phyloP scores from a whole-genome alignment of 2,888 invertebrate genomes.

The Caenorhabditis panamensis region DNA sequence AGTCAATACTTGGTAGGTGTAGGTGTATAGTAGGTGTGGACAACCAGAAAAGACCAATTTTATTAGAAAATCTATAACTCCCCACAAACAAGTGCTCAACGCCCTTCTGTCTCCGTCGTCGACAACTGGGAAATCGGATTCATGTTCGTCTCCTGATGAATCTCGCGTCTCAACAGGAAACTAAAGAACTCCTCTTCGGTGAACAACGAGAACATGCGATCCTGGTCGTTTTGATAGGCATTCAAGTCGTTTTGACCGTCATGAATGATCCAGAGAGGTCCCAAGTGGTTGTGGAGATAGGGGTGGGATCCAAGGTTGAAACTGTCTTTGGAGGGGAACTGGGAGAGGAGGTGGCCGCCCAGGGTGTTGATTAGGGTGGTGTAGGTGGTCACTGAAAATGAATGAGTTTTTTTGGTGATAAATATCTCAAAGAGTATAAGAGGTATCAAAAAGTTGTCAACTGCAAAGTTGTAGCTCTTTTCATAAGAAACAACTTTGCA shows the following conservation, averaged over 20 bases:
- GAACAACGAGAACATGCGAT: conserved; percentile 5
- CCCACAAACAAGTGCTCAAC: too few species aligned
- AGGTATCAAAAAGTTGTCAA: too few species aligned
- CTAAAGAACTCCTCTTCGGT: conserved; percentile 7
- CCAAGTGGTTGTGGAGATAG: conserved; percentile 26
- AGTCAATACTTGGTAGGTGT: too few species aligned
- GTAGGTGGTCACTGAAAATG: neutral
- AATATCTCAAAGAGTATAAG: too few species aligned
- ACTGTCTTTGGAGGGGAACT: conserved; percentile 13
- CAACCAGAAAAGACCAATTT: too few species aligned
- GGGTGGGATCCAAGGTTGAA: conserved; percentile 19
- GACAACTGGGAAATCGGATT: neutral
- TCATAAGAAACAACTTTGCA: too few species aligned
- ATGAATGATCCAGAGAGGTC: conserved; percentile 34
- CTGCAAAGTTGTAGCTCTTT: too few species aligned
- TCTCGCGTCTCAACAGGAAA: neutral
- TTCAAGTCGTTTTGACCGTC: conserved; percentile 1
- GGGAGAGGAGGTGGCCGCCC: conserved; percentile 11
- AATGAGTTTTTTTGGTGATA: neutral
- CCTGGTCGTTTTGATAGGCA: neutral
- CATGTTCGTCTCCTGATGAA: neutral
- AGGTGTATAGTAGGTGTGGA: too few species aligned
- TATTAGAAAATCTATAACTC: too few species aligned
- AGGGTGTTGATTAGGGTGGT: neutral
- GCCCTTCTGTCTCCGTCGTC: too few species aligned